phyloP scores from a whole-genome alignment of 2,888 invertebrate species.

The Eupeodes latifasciatus region DNA sequence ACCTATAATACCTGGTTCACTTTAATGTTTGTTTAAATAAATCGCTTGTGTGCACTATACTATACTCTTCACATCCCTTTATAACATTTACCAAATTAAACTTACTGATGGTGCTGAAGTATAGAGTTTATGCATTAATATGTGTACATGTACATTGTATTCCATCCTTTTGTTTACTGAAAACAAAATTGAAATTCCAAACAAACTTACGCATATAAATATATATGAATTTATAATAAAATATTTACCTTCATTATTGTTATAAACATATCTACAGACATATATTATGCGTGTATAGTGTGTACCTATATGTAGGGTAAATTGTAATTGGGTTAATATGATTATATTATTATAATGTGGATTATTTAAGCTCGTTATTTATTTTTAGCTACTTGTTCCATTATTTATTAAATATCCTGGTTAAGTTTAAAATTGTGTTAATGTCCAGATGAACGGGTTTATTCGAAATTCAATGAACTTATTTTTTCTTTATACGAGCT shows the following conservation, averaged over 20 bases:
- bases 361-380: conserved; percentile 38
- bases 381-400: neutral
- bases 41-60: conserved; percentile 6
- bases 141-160: neutral
- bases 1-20: conserved; percentile 11
- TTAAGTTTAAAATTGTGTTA: neutral
- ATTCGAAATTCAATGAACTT: neutral
- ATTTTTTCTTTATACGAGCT: no score
- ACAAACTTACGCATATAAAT: neutral
- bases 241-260: conserved; percentile 11
- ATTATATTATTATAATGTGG: conserved; percentile 33
- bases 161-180: conserved; percentile 10
- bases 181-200: conserved; percentile 28
- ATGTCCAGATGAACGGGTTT: neutral
- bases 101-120: neutral
- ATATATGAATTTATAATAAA: neutral
- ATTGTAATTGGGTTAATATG: conserved; percentile 65
- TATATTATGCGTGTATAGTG: neutral
- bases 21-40: conserved; percentile 15
- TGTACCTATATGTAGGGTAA: neutral
- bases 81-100: neutral
- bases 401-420: conserved; percentile 27
- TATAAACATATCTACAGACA: neutral
- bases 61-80: no score
- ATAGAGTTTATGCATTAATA: neutral